Base-by-base conservation (phyloP, 2,888 invertebrate genomes). In the Lissonota sp. region DNA sequence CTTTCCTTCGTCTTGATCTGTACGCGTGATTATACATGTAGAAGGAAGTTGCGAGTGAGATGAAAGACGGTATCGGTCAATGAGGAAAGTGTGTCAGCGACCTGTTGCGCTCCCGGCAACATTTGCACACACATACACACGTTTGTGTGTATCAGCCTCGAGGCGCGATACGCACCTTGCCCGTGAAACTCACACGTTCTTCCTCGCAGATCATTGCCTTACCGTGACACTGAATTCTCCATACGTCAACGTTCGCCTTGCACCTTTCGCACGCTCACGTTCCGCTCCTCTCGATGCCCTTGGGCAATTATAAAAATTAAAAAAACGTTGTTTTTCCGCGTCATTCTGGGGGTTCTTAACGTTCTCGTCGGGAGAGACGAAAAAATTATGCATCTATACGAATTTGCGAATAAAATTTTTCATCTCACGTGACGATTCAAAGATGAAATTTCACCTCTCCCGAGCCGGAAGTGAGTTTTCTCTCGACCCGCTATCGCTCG, bases 81-180 rank as follows among this genome's bases (percentile, higher is more conserved):
- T 84, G 86, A 88, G 85, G 89, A 90, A 91, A 92, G 91, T 91
- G 88, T 89, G 91, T 85, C 91, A 89, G 83, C 86, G 88, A 90
- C 88, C 87, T 87, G 88, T 85, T 86, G 87, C 84, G 83, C 80
- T 80, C 46, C 74, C 53, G 81, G 70, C 81, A 67, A 16, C 10
- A 6, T 51, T 37, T 58, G 72, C 64, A 14, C 42, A 49, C 69
- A 42, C 14, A 26, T 80, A 80, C 75, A 53, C 70, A 37, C 46
- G 55, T 73, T 79, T 63, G 72, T 62, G 60, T 62, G 71, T 44
- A 62, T 64, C 46, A 39, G 63, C 55, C 63, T 64, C 55, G 46
- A 37, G 73, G 63, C 14, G 26, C 26, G 26, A 40, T 64, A 57
- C 63, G 42, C 55, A 57, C 73, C 73, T 63, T 60, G 60, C 26